A percentile compares a stretch with the other conserved stretches of the same genome.
Evolutionary conservation across 2,113 vertebrate species (phyloP).

Genomic region (Aphelocoma coerulescens): DNA sequence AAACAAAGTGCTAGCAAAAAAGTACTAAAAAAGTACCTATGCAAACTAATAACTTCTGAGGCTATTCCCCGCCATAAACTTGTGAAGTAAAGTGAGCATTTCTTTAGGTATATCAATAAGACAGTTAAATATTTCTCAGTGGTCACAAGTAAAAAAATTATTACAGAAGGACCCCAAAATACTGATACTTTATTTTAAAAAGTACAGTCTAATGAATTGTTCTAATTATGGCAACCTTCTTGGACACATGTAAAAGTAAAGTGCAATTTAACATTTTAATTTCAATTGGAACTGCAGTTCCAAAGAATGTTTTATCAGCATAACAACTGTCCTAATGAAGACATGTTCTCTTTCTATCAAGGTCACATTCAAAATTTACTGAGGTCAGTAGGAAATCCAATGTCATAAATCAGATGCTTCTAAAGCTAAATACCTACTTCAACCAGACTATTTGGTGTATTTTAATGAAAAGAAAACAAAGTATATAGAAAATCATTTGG

Average conservation of each 20-base stretch:
- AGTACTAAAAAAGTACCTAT: not conserved
- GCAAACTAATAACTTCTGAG: not conserved
- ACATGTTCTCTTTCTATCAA: not conserved
- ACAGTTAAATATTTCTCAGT: not conserved
- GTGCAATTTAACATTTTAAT: not conserved
- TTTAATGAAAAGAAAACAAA: not conserved
- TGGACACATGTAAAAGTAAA: not conserved
- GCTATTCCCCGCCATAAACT: not conserved
- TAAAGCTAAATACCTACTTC: not conserved
- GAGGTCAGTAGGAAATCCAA: not conserved
- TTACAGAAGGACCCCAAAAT: not conserved
- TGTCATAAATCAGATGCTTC: not conserved
- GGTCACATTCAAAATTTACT: not conserved
- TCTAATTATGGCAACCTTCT: not conserved
- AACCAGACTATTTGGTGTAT: not conserved
- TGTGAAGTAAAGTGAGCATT: not conserved
- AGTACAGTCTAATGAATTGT: not conserved
- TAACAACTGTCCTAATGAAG: not conserved
- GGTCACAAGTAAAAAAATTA: not conserved
- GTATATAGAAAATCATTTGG: not conserved
- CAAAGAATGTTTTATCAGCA: not conserved
- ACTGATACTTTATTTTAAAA: not conserved
- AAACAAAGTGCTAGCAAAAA: not conserved
- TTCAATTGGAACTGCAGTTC: not conserved
- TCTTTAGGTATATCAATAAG: not conserved